phyloP scores from a whole-genome alignment of 2,113 vertebrate species.

The Amblyopsis rosae region DNA sequence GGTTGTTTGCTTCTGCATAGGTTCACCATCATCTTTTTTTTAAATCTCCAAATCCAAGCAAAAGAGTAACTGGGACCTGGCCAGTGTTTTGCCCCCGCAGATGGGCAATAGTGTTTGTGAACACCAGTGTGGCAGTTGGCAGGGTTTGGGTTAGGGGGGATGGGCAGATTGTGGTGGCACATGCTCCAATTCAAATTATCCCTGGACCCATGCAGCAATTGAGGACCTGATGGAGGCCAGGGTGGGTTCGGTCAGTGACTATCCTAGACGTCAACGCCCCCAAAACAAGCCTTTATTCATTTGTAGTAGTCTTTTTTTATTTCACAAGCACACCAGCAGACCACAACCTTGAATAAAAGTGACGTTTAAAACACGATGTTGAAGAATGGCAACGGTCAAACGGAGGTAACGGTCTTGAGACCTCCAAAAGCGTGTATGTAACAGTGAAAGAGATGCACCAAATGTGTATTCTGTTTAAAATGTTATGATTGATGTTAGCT shows the following conservation, averaged over 20 bases:
- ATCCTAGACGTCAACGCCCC: conserved; percentile 26
- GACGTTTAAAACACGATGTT: background rate
- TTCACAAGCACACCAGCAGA: background rate
- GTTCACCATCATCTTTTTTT: conserved; percentile 23
- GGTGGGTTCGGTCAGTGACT: conserved; percentile 60
- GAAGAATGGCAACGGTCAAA: too few species aligned
- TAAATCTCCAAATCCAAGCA: conserved; percentile 33
- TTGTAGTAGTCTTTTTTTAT: conserved; percentile 4
- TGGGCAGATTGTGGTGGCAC: conserved; percentile 73
- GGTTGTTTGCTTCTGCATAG: conserved; percentile 29
- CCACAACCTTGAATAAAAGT: background rate
- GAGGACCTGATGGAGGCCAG: conserved; percentile 71
- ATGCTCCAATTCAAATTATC: conserved; percentile 76
- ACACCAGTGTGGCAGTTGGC: conserved; percentile 77
- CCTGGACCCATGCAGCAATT: conserved; percentile 68
- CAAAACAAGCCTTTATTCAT: conserved; percentile 20
- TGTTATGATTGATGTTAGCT: too few species aligned
- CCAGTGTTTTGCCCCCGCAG: conserved; percentile 70
- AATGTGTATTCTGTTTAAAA: too few species aligned
- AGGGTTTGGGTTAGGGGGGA: conserved; percentile 60
- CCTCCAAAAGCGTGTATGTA: too few species aligned
- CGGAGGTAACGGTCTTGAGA: too few species aligned
- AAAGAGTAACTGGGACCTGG: conserved; percentile 57
- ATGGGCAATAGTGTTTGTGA: conserved; percentile 77
- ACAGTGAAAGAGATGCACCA: too few species aligned